Evolutionary conservation across 2,113 vertebrate species (phyloP).

Genomic region (Chamaetylas fuelleborni): DNA sequence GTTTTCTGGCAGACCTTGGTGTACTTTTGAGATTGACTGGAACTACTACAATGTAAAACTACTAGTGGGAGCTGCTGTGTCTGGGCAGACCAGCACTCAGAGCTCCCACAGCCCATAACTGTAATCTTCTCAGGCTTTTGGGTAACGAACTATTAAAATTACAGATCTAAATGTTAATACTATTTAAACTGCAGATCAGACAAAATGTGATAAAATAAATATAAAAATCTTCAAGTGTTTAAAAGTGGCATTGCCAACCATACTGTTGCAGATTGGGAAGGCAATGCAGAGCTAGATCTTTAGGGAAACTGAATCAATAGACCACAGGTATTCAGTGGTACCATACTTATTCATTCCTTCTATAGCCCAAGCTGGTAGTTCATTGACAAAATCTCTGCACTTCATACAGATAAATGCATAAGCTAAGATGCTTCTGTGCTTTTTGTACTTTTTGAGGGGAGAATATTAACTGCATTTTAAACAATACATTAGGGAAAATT

Average conservation of each 20-base stretch:
- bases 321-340: neutral
- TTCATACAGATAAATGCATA: neutral
- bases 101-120: neutral
- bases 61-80: neutral
- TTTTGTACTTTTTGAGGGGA: neutral
- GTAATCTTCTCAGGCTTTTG: neutral
- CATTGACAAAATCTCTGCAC: neutral
- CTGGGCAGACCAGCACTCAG: neutral
- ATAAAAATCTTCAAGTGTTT: neutral
- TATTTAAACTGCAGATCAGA: neutral
- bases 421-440: neutral
- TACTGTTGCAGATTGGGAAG: neutral
- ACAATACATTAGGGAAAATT: conserved; percentile 8
- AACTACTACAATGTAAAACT: neutral
- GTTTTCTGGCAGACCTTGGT: neutral
- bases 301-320: neutral
- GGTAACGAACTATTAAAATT: neutral
- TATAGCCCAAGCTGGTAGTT: neutral
- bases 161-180: neutral
- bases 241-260: neutral
- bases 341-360: neutral
- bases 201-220: neutral
- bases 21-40: neutral
- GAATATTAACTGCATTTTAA: conserved; percentile 23
- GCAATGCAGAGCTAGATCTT: neutral